Evolutionary conservation across 2,888 invertebrate genomes (phyloP).

Genomic region (Macrophya alboannulata): DNA sequence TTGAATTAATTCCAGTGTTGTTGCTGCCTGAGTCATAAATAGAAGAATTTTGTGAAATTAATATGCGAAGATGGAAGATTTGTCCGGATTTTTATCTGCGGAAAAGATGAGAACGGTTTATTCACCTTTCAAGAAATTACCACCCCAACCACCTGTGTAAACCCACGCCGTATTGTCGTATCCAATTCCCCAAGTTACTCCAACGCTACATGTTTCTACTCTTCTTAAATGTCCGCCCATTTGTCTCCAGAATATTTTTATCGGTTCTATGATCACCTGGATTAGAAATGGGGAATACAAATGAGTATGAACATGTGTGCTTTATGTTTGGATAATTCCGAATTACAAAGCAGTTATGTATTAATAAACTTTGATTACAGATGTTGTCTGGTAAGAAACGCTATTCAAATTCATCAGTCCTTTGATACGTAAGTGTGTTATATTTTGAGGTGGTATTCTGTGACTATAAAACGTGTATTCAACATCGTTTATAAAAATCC

Average conservation of each 20-base stretch:
- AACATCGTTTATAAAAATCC: slow-evolving; percentile 86
- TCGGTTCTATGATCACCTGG: slow-evolving; percentile 86
- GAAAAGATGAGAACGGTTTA: slow-evolving; percentile 2
- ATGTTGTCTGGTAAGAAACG: slow-evolving; percentile 85
- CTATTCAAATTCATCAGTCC: slow-evolving; percentile 89
- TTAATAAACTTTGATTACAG: slow-evolving; percentile 73
- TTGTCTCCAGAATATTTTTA: slow-evolving; percentile 92
- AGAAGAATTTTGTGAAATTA: slow-evolving; percentile 33
- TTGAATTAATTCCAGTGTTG: slow-evolving; percentile 85
- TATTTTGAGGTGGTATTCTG: slow-evolving; percentile 87
- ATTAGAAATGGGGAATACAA: slow-evolving; percentile 49
- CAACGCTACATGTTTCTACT: slow-evolving; percentile 88
- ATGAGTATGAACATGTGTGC: slow-evolving; percentile 41
- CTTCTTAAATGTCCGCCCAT: slow-evolving; percentile 93
- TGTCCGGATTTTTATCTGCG: neutral
- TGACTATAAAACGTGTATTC: slow-evolving; percentile 89
- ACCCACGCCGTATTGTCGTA: slow-evolving; percentile 95
- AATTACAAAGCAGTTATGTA: neutral
- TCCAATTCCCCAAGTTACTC: slow-evolving; percentile 96
- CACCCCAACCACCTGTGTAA: slow-evolving; percentile 95
- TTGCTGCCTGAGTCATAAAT: slow-evolving; percentile 81
- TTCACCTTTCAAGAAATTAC: slow-evolving; percentile 88
- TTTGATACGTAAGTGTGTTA: slow-evolving; percentile 88
- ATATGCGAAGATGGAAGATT: slow-evolving; percentile 35
- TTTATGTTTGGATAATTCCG: neutral